phyloP scores from a whole-genome alignment of 2,113 vertebrate species.

The Charadrius vociferus region DNA sequence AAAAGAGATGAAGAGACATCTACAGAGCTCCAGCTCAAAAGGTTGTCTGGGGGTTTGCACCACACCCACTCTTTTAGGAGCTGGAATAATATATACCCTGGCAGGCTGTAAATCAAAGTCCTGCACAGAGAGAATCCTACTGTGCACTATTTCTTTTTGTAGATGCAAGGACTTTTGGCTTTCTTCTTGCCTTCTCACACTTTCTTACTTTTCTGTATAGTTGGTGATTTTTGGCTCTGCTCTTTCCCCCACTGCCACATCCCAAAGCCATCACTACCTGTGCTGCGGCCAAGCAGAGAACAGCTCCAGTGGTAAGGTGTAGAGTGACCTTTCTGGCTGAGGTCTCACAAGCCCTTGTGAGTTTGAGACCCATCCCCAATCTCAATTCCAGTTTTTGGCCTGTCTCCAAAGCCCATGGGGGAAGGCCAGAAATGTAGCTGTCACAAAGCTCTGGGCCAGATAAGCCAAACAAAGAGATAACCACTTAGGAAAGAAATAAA shows the following conservation, averaged over 20 bases:
- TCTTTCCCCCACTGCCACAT: background rate
- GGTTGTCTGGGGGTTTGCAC: background rate
- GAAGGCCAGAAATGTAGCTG: background rate
- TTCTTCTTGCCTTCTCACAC: background rate
- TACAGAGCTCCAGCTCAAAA: background rate
- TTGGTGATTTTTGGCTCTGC: background rate
- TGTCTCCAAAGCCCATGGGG: background rate
- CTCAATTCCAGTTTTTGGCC: background rate
- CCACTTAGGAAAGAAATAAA: constrained; percentile 5
- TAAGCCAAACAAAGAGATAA: constrained; percentile 45
- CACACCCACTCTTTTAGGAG: background rate
- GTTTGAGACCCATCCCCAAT: background rate
- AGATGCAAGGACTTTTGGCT: background rate
- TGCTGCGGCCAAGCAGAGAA: background rate
- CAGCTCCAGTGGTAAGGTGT: background rate
- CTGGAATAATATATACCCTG: background rate
- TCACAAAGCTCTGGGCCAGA: background rate
- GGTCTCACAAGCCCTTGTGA: background rate
- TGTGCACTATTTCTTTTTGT: background rate
- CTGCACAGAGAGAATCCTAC: background rate
- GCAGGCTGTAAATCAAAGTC: constrained; percentile 29
- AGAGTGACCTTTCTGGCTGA: background rate
- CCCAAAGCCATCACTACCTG: background rate
- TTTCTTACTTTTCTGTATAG: background rate
- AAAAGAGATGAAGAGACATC: background rate